Evolutionary conservation across 2,797 vertebrate genomes (phyloP), one percentile per base, ranked within the genome.

Genomic region (Florisuga fusca): DNA sequence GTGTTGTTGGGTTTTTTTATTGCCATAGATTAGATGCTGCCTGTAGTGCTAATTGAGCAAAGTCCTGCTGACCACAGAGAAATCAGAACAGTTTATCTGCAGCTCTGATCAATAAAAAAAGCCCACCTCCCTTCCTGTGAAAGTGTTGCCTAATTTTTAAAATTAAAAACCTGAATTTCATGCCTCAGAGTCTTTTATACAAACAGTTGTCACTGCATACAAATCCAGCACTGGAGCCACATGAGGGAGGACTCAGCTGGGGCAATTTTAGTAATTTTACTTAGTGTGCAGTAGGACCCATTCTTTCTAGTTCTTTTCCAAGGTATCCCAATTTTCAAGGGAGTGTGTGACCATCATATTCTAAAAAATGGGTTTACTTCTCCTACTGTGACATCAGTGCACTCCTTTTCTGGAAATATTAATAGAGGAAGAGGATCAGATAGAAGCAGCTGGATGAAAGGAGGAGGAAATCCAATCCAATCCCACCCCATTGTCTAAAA

Each of bases 11-110:
- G 10, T 41, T 41, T 41, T 72, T 92, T 90, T 77, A 81, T 92
- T 92, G 45, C 26, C 64, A 74, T 66, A 93, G 53, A 87, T 84
- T 59, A 82, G 6, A 63, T 41, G 38, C 38, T 82, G 59, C 43
- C 68, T 84, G 31, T 57, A 79, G 53, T 82, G 67, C 77, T 94
- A 92, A 91, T 84, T 90, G 68, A 73, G 45, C 53, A 73, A 59
- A 94, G 69, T 84, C 91, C 67, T 93, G 85, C 85, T 94, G 87
- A 89, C 91, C 64, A 64, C 62, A 74, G 73, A 86, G 55, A 86
- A 94, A 73, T 63, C 77, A 79, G 84, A 95, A 78, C 43, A 82
- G 38, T 36, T 78, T 90, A 75, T 89, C 46, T 86, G 79, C 91
- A 72, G 50, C 54, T 57, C 51, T 78, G 46, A 78, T 73, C 85